These are phyloP conservation scores for Sebastes fasciatus DNA, from an alignment of 2,113 vertebrate genomes.

Conservation along the genomic window DNA sequence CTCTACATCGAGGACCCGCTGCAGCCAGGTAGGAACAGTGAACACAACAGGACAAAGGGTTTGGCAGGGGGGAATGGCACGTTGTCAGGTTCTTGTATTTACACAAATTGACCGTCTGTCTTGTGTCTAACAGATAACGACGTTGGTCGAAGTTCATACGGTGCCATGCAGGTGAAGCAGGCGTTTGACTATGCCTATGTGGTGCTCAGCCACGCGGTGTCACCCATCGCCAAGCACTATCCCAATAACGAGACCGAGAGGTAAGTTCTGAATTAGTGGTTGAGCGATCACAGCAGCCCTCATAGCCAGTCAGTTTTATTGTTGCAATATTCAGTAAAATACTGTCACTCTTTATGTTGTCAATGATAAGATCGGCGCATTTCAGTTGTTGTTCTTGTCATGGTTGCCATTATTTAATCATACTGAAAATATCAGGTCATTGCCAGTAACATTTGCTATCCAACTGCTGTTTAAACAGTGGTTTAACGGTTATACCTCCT, in stretches of 20 bases:
- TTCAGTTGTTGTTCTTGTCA: not conserved
- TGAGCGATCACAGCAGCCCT: not conserved
- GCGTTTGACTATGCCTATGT: conserved; percentile 98
- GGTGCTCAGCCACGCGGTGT: conserved; percentile 95
- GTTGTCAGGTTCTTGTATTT: not conserved
- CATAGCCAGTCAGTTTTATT: not conserved
- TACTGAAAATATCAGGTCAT: not conserved
- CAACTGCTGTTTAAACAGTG: not conserved
- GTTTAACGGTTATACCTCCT: not conserved
- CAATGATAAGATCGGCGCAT: not conserved
- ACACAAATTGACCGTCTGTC: not conserved
- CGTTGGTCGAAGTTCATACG: conserved; percentile 98
- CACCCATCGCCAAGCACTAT: conserved; percentile 95
- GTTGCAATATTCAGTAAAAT: not conserved
- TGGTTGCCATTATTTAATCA: too few relatives aligned
- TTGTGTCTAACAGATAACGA: conserved; percentile 89
- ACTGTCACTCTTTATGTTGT: not conserved
- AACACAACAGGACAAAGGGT: not conserved
- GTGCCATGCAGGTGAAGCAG: conserved; percentile 99
- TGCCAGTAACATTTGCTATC: not conserved
- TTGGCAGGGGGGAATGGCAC: not conserved
- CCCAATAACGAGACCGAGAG: conserved; percentile 97
- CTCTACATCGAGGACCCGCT: conserved; percentile 97
- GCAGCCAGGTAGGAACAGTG: conserved; percentile 89
- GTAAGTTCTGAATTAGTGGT: conserved; percentile 76